Evolutionary conservation across 2,113 vertebrate species (phyloP), one percentile per base, ranked within the genome.

Genomic region (Ploceus nigricollis): DNA sequence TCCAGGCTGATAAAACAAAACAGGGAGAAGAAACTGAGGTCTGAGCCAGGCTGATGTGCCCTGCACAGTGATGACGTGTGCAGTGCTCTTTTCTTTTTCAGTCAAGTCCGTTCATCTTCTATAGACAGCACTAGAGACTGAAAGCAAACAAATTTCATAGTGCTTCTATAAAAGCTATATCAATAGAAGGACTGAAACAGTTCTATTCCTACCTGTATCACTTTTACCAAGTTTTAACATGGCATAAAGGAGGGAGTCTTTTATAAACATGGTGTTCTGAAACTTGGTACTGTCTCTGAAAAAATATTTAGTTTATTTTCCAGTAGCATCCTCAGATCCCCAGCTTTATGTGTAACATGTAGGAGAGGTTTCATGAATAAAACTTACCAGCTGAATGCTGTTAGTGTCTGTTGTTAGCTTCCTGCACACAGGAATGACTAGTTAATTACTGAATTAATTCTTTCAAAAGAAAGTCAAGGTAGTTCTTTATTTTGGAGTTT

Each of bases 1-100:
- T 54, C 22, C 10, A 94, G 70, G 81, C 30, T 94, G 85, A 54
- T 53, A 72, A 92, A 96, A 33, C 39, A 13, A 39, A 61, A 20
- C 35, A 63, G 53, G 23, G 42, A 57, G 79, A 80, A 82, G 88
- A 47, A 90, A 70, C 10, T 48, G 44, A 24, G 89, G 47, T 25
- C 45, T 33, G 71, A 44, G 25, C 47, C 80, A 86, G 72, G 61
- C 44, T 58, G 72, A 5, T 7, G 40, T 30, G 68, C 7, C 44
- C 40, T 47, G 64, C 25, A 39, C 3, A 4, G 24, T 16, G 61
- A 22, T 7, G 57, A 66, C 77, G 76, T 31, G 78, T 69, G 51
- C 53, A 76, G 81, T 33, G 35, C 61, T 58, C n/a, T 72, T 64
- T 40, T 65, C 28, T 47, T 72, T 22, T 37, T 4, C 6, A 35